Percentiles rank a stretch among this genome's conserved stretches.
phyloP scores from a whole-genome alignment of 2,113 vertebrate species.

The Bubo scandiacus region DNA sequence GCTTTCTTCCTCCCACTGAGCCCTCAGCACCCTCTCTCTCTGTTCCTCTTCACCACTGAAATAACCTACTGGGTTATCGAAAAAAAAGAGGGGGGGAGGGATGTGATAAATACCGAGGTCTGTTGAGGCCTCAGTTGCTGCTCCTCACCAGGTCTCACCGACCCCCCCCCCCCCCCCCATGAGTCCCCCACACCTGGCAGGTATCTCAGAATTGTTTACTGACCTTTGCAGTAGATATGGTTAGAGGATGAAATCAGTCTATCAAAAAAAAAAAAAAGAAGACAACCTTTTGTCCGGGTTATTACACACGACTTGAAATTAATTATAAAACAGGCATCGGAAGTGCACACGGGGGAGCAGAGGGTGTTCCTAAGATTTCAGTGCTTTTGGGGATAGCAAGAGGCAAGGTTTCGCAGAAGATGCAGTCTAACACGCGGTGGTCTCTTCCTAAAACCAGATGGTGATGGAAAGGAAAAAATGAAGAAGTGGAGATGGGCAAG shows the following conservation, averaged over 20 bases:
- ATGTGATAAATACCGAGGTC: neutral
- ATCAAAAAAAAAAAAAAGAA: neutral
- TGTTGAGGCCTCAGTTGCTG: neutral
- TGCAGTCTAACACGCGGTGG: fast-evolving
- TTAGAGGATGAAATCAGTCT: neutral
- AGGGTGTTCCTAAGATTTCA: neutral
- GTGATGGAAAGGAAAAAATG: neutral
- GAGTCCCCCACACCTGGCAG: neutral
- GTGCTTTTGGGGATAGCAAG: neutral
- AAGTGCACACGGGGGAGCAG: neutral
- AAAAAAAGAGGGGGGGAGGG: neutral
- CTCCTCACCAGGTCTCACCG: neutral
- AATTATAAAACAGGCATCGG: neutral
- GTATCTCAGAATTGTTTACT: neutral
- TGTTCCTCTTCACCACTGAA: neutral
- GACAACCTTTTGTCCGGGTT: neutral
- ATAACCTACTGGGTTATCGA: neutral
- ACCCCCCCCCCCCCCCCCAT: no score
- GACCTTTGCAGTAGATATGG: neutral
- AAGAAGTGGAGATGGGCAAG: neutral
- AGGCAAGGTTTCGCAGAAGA: neutral
- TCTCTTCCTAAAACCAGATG: neutral
- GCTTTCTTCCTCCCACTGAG: neutral
- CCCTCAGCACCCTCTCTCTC: neutral
- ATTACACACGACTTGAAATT: neutral